Evolutionary conservation across 1,140 invertebrate species (phyloP).

Genomic region (Lucilia cuprina): DNA sequence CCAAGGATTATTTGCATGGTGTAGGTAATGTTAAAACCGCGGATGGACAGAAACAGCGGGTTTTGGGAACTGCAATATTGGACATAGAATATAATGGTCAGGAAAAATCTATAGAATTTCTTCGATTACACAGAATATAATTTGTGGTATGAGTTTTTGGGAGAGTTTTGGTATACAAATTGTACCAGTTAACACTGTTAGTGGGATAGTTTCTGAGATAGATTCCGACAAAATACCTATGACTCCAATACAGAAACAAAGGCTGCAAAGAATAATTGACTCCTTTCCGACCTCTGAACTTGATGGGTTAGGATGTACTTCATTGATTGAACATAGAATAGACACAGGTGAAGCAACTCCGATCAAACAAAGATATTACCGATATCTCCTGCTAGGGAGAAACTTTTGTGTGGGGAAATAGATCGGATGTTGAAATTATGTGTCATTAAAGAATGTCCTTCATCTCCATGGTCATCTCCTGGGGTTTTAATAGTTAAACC

Average conservation of each 20-base stretch:
- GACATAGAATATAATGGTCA: too few species aligned
- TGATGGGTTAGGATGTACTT: neutral
- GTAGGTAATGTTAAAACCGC: too few species aligned
- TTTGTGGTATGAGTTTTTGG: neutral
- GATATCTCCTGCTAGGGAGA: neutral
- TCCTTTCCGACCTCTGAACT: neutral
- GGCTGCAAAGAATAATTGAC: too few species aligned
- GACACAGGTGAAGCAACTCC: neutral
- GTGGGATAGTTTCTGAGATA: neutral
- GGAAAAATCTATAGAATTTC: neutral
- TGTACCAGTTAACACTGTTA: neutral
- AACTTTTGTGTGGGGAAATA: neutral
- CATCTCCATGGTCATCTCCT: conserved; percentile 3
- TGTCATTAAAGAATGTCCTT: neutral
- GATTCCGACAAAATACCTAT: too few species aligned
- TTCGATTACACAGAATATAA: neutral
- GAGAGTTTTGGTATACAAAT: neutral
- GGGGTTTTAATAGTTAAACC: neutral
- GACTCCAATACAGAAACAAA: too few species aligned
- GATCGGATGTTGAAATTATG: neutral
- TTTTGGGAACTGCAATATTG: too few species aligned
- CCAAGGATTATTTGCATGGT: too few species aligned
- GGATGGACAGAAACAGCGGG: too few species aligned
- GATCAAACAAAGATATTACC: neutral
- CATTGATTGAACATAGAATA: neutral